A percentile compares a stretch with the other conserved stretches of the same genome.
Evolutionary conservation across 1,140 invertebrate genomes (phyloP).

Genomic region (Danaus plexippus): DNA sequence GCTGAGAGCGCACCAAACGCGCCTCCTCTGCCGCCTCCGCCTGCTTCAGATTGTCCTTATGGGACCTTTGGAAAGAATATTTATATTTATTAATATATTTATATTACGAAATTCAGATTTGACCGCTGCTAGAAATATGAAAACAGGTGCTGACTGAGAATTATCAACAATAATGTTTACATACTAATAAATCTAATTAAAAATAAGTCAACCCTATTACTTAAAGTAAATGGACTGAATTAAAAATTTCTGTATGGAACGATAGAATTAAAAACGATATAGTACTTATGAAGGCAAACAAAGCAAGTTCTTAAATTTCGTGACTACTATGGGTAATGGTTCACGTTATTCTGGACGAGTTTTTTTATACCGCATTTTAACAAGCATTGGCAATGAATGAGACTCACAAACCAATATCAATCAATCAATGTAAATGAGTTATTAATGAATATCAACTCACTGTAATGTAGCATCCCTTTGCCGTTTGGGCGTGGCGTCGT

Average conservation of each 20-base stretch:
- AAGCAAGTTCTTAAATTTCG: no score
- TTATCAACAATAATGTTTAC: neutral
- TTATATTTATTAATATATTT: neutral
- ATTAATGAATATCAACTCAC: slow-evolving; percentile 59
- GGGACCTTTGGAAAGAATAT: slow-evolving; percentile 72
- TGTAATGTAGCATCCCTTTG: slow-evolving; percentile 92
- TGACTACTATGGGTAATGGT: no score
- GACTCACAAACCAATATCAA: no score
- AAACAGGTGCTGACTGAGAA: no score
- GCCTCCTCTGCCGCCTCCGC: slow-evolving; percentile 93
- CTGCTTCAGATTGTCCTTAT: slow-evolving; percentile 93
- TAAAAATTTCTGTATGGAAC: no score
- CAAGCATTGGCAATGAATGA: no score
- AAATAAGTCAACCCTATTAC: slow-evolving; percentile 8
- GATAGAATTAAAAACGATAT: no score
- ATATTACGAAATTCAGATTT: neutral
- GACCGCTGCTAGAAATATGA: no score
- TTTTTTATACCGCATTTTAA: no score
- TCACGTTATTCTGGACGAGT: no score
- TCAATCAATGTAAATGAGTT: no score
- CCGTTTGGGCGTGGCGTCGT: slow-evolving; percentile 92
- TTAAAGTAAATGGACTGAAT: neutral
- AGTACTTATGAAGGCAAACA: no score
- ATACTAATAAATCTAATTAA: neutral
- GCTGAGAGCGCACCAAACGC: slow-evolving; percentile 87